Base-by-base conservation (phyloP, 2,113 vertebrate genomes). In the Semnopithecus entellus region DNA sequence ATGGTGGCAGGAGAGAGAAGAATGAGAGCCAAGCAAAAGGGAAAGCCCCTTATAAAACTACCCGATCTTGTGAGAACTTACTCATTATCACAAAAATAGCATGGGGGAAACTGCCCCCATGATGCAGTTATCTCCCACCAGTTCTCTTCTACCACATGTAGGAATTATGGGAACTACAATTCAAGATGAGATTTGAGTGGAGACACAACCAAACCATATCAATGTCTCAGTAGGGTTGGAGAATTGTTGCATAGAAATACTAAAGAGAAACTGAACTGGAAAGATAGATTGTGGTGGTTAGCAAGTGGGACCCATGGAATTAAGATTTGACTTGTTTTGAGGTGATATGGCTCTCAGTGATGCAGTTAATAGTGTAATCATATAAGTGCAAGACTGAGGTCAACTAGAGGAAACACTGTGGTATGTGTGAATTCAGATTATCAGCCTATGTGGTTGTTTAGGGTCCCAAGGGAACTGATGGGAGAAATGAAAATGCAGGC, bases 381-480 rank as follows among this genome's bases (percentile, higher is more conserved):
- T 40, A 8, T 10, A 59, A 30, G 22, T 20, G 52, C 1, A 3
- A 55, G n/a, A 38, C 59, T 32, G 4, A 16, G 38, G 59, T 0
- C 12, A 57, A 16, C 27, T 50, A n/a, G 55, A 43, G 55, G 55
- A 52, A 88, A 52, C 12, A 45, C 43, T 64, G 6, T 20, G 18
- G 14, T 50, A 5, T 8, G 3, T 57, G 48, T 66, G 45, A 14
- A 22, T 43, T 68, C n/a, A 38, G 73, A 30, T 35, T 16, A 30
- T 0, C n/a, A 50, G 55, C 40, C 25, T 40, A 0, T 18, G 85
- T n/a, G 18, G 5, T 35, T 70, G 50, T 30, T 20, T 6, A 52
- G 18, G n/a, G 52, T 61, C 11, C 14, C 25, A 0, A 18, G n/a
- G 43, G n/a, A 30, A 32, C 6, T 25, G 17, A n/a, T 12, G n/a